These are phyloP conservation scores for Girardinus metallicus DNA, from an alignment of 2,797 vertebrate genomes.

Conservation along the genomic window DNA sequence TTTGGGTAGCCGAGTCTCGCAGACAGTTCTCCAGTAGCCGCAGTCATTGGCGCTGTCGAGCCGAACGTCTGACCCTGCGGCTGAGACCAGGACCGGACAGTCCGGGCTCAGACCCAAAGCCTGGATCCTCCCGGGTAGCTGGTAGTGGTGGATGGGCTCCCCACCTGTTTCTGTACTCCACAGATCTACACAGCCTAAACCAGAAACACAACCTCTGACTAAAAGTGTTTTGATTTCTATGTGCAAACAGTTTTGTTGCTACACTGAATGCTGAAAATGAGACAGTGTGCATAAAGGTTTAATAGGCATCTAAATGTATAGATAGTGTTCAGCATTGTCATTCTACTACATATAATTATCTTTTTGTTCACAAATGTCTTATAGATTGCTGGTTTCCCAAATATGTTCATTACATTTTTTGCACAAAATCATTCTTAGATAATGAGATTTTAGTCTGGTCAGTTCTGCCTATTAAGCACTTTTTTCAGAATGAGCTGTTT, in stretches of 20 bases:
- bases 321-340: background rate
- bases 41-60: constrained; percentile 83
- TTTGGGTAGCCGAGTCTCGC: constrained; percentile 84
- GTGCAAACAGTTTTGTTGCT: background rate
- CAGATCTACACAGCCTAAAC: constrained; percentile 86
- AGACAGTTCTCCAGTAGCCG: constrained; percentile 86
- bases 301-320: background rate
- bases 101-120: constrained; percentile 85
- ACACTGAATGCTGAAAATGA: background rate
- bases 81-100: constrained; percentile 79
- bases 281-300: background rate
- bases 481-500: too few relatives aligned
- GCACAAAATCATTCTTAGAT: too few relatives aligned
- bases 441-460: too few relatives aligned
- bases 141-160: constrained; percentile 88
- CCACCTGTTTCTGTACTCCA: constrained; percentile 89
- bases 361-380: background rate
- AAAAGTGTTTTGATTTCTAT: background rate
- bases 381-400: background rate
- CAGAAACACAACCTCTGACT: background rate
- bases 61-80: constrained; percentile 83
- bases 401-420: background rate
- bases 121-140: constrained; percentile 84
- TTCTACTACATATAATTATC: background rate
- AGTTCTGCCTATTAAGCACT: too few relatives aligned